Conservation (phyloP, 2,888 invertebrate species). For the Morpho deidamia region DNA sequence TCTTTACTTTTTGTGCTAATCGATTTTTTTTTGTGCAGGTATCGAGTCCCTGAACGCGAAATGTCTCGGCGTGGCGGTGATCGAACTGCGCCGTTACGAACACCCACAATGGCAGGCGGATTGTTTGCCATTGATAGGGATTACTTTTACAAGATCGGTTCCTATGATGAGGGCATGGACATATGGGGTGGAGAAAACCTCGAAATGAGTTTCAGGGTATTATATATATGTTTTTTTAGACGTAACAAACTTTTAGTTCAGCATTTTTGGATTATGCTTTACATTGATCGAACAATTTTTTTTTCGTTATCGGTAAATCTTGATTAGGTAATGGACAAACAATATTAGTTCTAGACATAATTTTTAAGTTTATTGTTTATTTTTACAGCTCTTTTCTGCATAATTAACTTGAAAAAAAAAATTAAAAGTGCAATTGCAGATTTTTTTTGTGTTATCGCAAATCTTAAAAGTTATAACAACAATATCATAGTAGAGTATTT, state of each 20-base stretch:
- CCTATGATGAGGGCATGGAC: conserved; percentile 99
- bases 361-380: too few relatives aligned
- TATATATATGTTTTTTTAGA: conserved; percentile 37
- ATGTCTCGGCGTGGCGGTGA: conserved; percentile 96
- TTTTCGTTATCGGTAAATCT: too few relatives aligned
- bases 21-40: conserved; percentile 76
- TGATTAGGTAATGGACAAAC: too few relatives aligned
- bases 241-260: too few relatives aligned
- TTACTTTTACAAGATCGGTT: conserved; percentile 98
- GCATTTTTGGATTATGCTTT: not conserved
- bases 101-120: conserved; percentile 99
- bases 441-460: too few relatives aligned
- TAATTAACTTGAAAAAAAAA: too few relatives aligned
- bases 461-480: too few relatives aligned
- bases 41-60: conserved; percentile 98
- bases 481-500: too few relatives aligned
- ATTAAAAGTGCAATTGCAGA: too few relatives aligned
- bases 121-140: conserved; percentile 96
- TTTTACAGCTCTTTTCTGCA: too few relatives aligned
- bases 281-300: not conserved
- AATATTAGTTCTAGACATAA: too few relatives aligned
- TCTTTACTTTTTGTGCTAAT: too few relatives aligned
- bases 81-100: conserved; percentile 93
- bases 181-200: conserved; percentile 99
- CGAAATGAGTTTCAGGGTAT: conserved; percentile 96